Conservation (phyloP, 2,888 invertebrate genomes). For the Campoplex nolae region DNA sequence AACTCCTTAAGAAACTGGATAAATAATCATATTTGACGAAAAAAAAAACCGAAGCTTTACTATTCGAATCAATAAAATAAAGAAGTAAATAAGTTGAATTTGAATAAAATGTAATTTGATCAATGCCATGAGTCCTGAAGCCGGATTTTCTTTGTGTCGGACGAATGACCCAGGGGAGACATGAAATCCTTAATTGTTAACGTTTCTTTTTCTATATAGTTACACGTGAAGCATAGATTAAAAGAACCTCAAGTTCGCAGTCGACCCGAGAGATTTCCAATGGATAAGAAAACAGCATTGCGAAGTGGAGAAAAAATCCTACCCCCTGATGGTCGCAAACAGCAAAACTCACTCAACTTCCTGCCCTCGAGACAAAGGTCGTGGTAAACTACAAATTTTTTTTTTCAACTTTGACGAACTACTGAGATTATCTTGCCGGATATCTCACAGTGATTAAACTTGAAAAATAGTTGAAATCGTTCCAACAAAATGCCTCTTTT, state of each 20-base stretch:
- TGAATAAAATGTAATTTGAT: background rate
- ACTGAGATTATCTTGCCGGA: background rate
- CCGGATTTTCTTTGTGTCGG: background rate
- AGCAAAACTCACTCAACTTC: conserved; percentile 17
- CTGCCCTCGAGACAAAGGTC: conserved; percentile 11
- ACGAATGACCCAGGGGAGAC: background rate
- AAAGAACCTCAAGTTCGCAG: background rate
- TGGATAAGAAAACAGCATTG: conserved; percentile 5
- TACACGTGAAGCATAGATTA: conserved; percentile 5
- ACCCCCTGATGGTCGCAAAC: background rate
- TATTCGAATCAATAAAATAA: background rate
- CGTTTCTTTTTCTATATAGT: background rate
- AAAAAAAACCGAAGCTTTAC: too few relatives aligned
- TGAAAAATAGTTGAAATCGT: background rate
- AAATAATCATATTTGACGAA: too few relatives aligned
- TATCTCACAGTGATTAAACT: background rate
- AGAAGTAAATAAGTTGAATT: background rate
- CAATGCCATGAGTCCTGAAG: background rate
- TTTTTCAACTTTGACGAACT: conserved; percentile 1
- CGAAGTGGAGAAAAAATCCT: conserved; percentile 1
- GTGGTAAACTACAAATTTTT: conserved; percentile 1
- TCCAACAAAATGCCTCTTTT: background rate
- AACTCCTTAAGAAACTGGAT: too few relatives aligned
- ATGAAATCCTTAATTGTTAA: background rate
- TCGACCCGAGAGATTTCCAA: conserved; percentile 10